Evolutionary conservation across 2,888 invertebrate species (phyloP), one percentile per base, ranked within the genome.

Genomic region (Rutpela maculata): DNA sequence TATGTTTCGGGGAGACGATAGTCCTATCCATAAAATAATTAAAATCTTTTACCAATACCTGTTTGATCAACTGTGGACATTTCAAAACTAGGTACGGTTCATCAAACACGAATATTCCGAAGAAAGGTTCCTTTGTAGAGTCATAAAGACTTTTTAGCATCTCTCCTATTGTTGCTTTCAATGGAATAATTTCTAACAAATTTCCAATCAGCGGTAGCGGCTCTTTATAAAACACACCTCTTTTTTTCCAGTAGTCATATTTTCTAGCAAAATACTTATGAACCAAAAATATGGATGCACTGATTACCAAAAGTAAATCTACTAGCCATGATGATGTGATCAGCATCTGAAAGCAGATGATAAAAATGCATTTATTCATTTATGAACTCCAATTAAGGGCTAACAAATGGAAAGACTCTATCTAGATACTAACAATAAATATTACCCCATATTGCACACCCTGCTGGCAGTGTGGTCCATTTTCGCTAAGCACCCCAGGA

Each of bases 1-100:
- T 56, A 38, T 73, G 66, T 43, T 66, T 57, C 11, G 74, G 43
- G 2, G 63, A 31, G 1, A 66, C 12, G 11, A 56, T 38, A 1
- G 43, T 59, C 56, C 68, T 56, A n/a, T n/a, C n/a, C n/a, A n/a
- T n/a, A n/a, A n/a, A n/a, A n/a, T n/a, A n/a, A n/a, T n/a, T n/a
- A n/a, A n/a, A n/a, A n/a, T n/a, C n/a, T n/a, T 90, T 89, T 2
- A 91, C 89, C 78, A 91, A 79, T 19, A 91, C 85, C 10, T 88
- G 85, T 78, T 91, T 91, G 26, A 91, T 89, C 2, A 91, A 76
- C 56, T 91, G 89, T 0, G 91, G 91, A 81, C 90, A 90, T 57
- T 90, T 87, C 0, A 92, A 74, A 0, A 92, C 80, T 1, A 92
- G 78, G 62, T 89, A 88, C 0, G 92, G 92, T 75, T 89, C 89